Evolutionary conservation across 1,140 invertebrate species (phyloP).

Genomic region (Calliphora vicina): DNA sequence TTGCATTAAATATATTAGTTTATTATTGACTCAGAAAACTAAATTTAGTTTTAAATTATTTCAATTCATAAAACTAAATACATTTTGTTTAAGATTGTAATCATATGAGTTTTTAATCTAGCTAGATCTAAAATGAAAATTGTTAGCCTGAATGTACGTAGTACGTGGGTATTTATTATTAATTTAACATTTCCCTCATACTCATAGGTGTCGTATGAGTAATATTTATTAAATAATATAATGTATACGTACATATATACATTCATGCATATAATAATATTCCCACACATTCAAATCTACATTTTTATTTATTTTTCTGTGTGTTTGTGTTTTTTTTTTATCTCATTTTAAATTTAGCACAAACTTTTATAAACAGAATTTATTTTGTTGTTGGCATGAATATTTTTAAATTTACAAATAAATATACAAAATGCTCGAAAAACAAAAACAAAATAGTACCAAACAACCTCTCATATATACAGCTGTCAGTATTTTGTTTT

Average conservation of each 20-base stretch:
- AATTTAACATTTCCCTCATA: no score
- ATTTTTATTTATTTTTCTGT: background rate
- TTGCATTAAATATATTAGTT: no score
- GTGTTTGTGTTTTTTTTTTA: background rate
- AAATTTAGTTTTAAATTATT: no score
- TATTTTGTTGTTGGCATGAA: background rate
- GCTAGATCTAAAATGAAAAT: no score
- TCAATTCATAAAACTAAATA: no score
- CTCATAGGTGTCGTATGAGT: background rate
- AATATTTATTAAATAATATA: background rate
- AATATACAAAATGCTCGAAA: background rate
- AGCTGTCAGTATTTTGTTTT: background rate
- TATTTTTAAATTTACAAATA: conserved; percentile 10
- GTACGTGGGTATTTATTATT: no score
- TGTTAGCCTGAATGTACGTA: no score
- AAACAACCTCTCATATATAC: background rate
- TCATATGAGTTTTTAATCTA: no score
- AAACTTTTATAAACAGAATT: background rate
- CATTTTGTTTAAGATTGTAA: no score
- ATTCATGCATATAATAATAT: background rate
- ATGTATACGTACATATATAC: background rate
- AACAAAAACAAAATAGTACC: background rate
- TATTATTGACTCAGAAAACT: no score
- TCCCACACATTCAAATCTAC: no score
- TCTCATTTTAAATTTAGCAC: background rate